Conservation (phyloP, 2,113 vertebrate genomes). For the Podiceps cristatus region DNA sequence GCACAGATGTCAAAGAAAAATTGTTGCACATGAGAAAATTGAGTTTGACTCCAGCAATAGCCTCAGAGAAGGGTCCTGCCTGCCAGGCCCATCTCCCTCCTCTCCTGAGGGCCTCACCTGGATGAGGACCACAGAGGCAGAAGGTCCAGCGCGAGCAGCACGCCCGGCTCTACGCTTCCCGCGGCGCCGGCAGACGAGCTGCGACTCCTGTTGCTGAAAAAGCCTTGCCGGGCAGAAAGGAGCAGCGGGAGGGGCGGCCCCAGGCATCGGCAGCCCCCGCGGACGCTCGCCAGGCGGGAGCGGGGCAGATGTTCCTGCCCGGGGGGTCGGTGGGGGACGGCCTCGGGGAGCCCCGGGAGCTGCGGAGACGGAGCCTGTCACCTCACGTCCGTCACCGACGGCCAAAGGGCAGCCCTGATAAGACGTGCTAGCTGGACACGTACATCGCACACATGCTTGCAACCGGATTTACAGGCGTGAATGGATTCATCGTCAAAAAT, state of each 20-base stretch:
- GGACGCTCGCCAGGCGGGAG: not conserved
- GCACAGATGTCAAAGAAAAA: not conserved
- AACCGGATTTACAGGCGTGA: not conserved
- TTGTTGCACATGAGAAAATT: rapidly evolving
- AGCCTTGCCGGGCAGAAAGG: not conserved
- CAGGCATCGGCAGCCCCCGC: rapidly evolving
- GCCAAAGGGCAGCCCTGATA: not conserved
- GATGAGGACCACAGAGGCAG: not conserved
- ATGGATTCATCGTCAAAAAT: not conserved
- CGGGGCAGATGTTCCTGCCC: not conserved
- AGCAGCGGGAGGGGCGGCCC: not conserved
- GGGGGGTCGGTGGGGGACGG: not conserved
- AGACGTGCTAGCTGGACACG: rapidly evolving
- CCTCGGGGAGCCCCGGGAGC: not conserved
- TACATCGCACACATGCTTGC: not conserved
- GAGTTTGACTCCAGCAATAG: not conserved
- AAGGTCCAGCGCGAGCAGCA: not conserved
- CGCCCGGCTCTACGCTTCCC: rapidly evolving
- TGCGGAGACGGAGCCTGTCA: not conserved
- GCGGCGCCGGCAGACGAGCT: rapidly evolving
- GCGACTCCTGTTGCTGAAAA: rapidly evolving
- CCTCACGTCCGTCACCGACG: rapidly evolving
- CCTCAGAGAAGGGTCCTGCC: not conserved
- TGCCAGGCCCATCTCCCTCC: not conserved
- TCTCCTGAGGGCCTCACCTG: not conserved